Evolutionary conservation across 2,797 vertebrate species (phyloP).

Genomic region (Acestrorhynchus altus): DNA sequence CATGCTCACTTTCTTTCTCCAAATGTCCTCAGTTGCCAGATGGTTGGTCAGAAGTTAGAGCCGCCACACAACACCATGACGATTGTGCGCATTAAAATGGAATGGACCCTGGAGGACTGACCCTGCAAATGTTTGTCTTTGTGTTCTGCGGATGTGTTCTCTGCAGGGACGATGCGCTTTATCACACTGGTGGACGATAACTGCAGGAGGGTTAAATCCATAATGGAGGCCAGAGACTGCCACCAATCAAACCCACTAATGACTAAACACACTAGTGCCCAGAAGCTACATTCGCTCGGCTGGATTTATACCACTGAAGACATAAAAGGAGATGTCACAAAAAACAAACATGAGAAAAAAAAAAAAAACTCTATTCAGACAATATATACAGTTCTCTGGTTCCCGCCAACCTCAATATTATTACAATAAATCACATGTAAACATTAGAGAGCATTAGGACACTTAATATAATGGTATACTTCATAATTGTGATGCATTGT

Average conservation of each 20-base stretch:
- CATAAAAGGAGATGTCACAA: background rate
- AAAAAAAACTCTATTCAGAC: background rate
- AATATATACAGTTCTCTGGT: background rate
- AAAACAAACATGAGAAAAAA: background rate
- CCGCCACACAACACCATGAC: background rate
- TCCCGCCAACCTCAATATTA: background rate
- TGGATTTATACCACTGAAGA: background rate
- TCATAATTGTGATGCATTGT: too few relatives aligned
- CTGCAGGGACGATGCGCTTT: background rate
- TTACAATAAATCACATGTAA: too few relatives aligned
- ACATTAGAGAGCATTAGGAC: too few relatives aligned
- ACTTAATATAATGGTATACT: too few relatives aligned
- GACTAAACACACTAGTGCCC: background rate
- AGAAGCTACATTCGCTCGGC: slow-evolving; percentile 2
- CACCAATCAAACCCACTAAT: slow-evolving; percentile 15
- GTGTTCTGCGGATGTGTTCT: background rate
- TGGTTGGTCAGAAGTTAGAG: slow-evolving; percentile 6
- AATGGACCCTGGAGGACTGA: background rate
- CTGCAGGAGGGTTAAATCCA: slow-evolving; percentile 8
- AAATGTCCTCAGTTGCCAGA: background rate
- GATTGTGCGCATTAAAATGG: background rate
- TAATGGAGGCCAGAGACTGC: background rate
- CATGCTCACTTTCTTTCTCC: background rate
- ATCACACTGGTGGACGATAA: background rate
- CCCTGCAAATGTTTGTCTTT: background rate